A percentile compares a stretch with the other conserved stretches of the same genome.
These are phyloP conservation scores for Meganola albula DNA, from an alignment of 2,888 invertebrate species.

Conservation along the genomic window DNA sequence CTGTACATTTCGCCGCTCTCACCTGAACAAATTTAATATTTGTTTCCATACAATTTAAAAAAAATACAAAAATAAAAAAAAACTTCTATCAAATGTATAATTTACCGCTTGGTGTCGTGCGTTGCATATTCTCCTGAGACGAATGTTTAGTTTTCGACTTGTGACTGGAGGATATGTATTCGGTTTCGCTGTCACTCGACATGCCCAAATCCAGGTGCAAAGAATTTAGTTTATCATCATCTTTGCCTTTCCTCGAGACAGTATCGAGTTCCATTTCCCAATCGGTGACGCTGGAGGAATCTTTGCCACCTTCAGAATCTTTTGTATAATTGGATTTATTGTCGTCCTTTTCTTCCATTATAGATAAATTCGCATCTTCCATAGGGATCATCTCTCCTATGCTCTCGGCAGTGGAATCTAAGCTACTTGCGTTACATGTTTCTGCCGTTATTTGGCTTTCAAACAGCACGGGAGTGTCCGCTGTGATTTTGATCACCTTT, in stretches of 20 bases:
- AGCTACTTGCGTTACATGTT: conserved; percentile 58
- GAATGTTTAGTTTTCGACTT: conserved; percentile 51
- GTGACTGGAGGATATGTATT: conserved; percentile 54
- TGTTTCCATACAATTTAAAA: conserved; percentile 33
- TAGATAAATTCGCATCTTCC: conserved; percentile 42
- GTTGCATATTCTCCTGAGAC: conserved; percentile 49
- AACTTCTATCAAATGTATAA: conserved; percentile 27
- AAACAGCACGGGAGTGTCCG: conserved; percentile 77
- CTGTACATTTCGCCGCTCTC: conserved; percentile 61
- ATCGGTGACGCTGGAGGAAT: conserved; percentile 68
- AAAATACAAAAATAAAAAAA: conserved; percentile 33
- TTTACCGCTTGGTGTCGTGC: conserved; percentile 58
- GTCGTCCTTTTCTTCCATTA: conserved; percentile 46
- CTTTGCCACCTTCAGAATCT: conserved; percentile 50
- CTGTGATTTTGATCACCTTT: conserved; percentile 60
- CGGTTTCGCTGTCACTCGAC: conserved; percentile 72
- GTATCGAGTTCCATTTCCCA: conserved; percentile 81
- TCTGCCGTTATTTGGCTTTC: conserved; percentile 58
- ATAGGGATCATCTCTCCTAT: conserved; percentile 55
- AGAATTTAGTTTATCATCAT: conserved; percentile 66
- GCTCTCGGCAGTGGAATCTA: conserved; percentile 62
- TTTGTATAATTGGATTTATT: conserved; percentile 46
- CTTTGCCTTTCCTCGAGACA: conserved; percentile 61
- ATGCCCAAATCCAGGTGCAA: conserved; percentile 69
- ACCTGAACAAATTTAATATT: conserved; percentile 59